Percentiles rank a stretch among this genome's conserved stretches.
Evolutionary conservation across 35 echinoderm and acorn worm species (phyloP).

Genomic region (Strongylocentrotus purpuratus): DNA sequence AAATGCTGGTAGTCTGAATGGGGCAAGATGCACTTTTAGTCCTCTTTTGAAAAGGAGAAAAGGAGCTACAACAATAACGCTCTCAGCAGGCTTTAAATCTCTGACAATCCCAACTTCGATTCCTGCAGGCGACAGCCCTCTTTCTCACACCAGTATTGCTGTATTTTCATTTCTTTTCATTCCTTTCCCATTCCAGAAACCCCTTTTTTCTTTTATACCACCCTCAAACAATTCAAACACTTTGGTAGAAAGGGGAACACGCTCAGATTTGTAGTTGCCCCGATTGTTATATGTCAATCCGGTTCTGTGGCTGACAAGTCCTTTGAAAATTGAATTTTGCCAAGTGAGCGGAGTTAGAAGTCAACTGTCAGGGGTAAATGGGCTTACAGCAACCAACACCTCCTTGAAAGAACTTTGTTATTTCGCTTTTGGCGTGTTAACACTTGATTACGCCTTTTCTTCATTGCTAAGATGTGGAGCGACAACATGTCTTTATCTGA

Average conservation of each 20-base stretch:
- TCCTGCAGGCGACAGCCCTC: background rate
- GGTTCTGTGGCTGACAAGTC: background rate
- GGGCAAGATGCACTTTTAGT: background rate
- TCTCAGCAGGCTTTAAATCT: background rate
- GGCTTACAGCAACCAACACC: slow-evolving; percentile 15
- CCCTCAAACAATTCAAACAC: background rate
- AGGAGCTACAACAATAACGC: background rate
- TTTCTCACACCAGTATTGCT: background rate
- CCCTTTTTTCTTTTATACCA: background rate
- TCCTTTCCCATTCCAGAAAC: background rate
- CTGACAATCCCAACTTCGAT: background rate
- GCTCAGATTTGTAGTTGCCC: slow-evolving; percentile 1
- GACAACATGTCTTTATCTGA: too few relatives aligned
- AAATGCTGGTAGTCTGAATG: too few relatives aligned
- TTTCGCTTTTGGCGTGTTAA: background rate
- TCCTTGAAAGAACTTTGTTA: background rate
- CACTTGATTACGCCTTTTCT: background rate
- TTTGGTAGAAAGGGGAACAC: background rate
- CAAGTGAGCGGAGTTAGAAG: background rate
- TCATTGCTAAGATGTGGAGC: too few relatives aligned
- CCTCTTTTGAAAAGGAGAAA: background rate
- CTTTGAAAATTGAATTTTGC: background rate
- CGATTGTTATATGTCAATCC: slow-evolving; percentile 1
- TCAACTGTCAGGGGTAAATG: background rate
- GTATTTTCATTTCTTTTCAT: slow-evolving; percentile 4